phyloP scores from a whole-genome alignment of 2,113 vertebrate species.

The Speoplatyrhinus poulsoni region DNA sequence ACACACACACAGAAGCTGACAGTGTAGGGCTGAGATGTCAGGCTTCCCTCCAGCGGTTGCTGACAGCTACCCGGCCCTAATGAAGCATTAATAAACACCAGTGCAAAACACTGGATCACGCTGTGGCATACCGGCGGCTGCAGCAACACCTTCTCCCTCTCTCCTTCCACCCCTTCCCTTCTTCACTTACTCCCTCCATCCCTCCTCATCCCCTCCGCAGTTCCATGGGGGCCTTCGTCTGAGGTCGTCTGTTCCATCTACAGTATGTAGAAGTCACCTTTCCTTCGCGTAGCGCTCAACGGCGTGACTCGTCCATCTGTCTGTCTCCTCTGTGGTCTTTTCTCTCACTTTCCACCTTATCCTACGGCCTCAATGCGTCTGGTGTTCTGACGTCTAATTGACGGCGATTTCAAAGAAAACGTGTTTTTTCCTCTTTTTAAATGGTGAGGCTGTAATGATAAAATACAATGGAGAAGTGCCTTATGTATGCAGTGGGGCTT shows the following conservation, averaged over 20 bases:
- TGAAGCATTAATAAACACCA: constrained; percentile 74
- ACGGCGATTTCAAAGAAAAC: constrained; percentile 47
- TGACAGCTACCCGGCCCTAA: constrained; percentile 68
- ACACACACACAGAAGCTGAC: constrained; percentile 10
- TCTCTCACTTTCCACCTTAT: constrained; percentile 36
- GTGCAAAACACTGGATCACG: constrained; percentile 65
- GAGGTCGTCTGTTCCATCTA: neutral
- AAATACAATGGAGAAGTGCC: constrained; percentile 41
- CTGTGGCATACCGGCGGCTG: constrained; percentile 27
- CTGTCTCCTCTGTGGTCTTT: constrained; percentile 36
- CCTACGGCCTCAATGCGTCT: constrained; percentile 42
- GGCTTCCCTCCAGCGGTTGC: constrained; percentile 27
- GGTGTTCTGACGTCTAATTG: constrained; percentile 66
- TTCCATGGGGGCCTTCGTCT: neutral
- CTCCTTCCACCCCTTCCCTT: constrained; percentile 31
- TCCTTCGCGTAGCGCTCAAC: constrained; percentile 17
- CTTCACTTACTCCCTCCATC: constrained; percentile 25
- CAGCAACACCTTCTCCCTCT: neutral
- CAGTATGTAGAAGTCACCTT: neutral
- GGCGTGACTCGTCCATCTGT: constrained; percentile 37
- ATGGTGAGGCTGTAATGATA: constrained; percentile 47
- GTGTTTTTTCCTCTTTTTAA: constrained; percentile 38
- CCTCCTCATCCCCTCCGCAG: neutral
- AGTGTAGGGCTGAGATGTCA: constrained; percentile 42
- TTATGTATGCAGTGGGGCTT: constrained; percentile 33